Evolutionary conservation across 2,113 vertebrate genomes (phyloP).

Genomic region (Rhea pennata): DNA sequence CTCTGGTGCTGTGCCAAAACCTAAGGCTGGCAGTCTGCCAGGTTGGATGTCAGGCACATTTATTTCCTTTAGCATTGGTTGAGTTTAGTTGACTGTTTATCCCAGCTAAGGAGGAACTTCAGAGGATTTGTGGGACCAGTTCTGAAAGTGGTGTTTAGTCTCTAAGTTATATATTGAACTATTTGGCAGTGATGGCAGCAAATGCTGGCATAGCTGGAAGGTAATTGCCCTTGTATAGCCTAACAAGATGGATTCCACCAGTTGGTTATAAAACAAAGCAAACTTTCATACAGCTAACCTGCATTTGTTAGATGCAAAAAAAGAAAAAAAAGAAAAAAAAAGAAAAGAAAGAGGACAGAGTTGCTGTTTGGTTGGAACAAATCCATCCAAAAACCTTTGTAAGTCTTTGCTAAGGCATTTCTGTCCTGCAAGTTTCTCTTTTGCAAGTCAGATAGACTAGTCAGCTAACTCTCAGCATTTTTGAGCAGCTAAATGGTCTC

Average conservation of each 20-base stretch:
- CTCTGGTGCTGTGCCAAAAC: constrained; percentile 48
- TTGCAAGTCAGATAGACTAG: neutral
- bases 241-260: neutral
- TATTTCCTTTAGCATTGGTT: constrained; percentile 35
- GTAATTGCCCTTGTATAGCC: neutral
- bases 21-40: constrained; percentile 24
- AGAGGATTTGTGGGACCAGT: constrained; percentile 3
- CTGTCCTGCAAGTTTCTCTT: neutral
- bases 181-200: neutral
- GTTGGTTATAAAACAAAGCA: neutral
- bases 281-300: neutral
- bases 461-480: neutral
- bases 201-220: constrained; percentile 16
- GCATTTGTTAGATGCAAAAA: neutral
- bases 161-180: constrained; percentile 28
- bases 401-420: neutral
- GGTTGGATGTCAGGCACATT: constrained; percentile 27
- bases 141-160: neutral
- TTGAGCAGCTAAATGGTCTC: neutral
- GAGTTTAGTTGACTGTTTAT: constrained; percentile 13
- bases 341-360: too few relatives aligned
- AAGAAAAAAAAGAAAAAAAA: neutral
- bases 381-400: neutral
- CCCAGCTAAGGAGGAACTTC: constrained; percentile 11
- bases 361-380: neutral